phyloP scores from a whole-genome alignment of 2,888 invertebrate species.

The Cephus runcator region DNA sequence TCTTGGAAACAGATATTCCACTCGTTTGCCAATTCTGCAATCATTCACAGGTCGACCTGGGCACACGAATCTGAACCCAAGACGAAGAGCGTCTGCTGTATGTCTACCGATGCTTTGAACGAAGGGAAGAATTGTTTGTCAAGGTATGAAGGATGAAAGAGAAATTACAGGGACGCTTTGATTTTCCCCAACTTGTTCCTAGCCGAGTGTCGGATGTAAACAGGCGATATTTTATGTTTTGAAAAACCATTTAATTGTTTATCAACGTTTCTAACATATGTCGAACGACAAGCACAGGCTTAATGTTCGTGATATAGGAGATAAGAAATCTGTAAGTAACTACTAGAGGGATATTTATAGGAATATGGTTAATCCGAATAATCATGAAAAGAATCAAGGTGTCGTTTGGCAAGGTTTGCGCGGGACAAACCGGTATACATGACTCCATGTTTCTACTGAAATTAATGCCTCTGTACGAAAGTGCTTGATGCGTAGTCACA shows the following conservation, averaged over 20 bases:
- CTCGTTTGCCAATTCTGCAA: no score
- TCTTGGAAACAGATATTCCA: no score
- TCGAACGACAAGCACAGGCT: neutral
- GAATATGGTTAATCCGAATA: neutral
- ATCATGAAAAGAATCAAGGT: neutral
- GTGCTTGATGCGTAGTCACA: no score
- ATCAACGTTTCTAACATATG: neutral
- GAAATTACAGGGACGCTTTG: neutral
- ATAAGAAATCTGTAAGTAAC: neutral
- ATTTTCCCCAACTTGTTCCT: neutral
- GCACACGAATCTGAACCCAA: neutral
- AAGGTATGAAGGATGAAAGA: neutral
- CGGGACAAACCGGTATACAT: neutral
- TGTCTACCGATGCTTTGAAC: neutral
- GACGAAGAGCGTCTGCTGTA: neutral
- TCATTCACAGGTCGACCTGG: neutral
- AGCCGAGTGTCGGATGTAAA: neutral
- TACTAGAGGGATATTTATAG: neutral
- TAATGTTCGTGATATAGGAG: neutral
- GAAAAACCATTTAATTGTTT: neutral
- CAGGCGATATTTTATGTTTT: neutral
- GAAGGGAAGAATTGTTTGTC: neutral
- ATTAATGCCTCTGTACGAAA: neutral
- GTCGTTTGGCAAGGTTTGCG: neutral
- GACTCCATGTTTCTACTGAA: neutral